Evolutionary conservation across 2,888 invertebrate species (phyloP), one percentile per base, ranked within the genome.

Genomic region (Cryptus armator): DNA sequence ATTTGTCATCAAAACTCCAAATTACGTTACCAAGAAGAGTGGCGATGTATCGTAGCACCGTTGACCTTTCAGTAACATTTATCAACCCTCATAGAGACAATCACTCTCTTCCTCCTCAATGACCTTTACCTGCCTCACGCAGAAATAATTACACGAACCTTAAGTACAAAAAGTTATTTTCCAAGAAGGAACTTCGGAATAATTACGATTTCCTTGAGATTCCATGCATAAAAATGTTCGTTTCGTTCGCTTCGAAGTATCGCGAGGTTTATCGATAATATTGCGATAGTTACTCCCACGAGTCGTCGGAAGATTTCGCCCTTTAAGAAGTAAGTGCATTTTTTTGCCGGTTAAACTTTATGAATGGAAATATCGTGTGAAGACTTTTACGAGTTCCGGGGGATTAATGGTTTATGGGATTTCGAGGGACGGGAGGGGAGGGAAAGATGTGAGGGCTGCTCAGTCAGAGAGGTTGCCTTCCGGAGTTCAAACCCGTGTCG

Each of bases 401-500:
- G 32, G 59, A 79, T 64, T 71, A 70, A 71, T n/a, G 75, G 53
- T 70, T 75, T 62, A 76, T 81, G 56, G 66, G 64, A 71, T 84
- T 70, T 83, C 32, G 1, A 6, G 29, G 9, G 37, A 19, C 56
- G 32, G 56, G 46, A 19, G 14, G 19, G 19, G 29, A 32, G 51
- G 16, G 29, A 5, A 44, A 7, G 70, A 70, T 32, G 2, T 10
- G 12, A n/a, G 37, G 53, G 32, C 14, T 48, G 56, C 46, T 48
- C 44, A 59, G 43, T 78, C 79, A 9, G 56, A 59, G 79, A 59
- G 79, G 70, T 79, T 68, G 62, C 24, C 66, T 72, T 79, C 72
- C 75, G 76, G 74, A 80, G 84, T 81, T 84, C 62, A 72, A 77
- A 64, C 81, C 19, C 84, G 84, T 81, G 77, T 77, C 53, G 64